Conservation (phyloP, 1,140 invertebrate species). For the Sesamia nonagrioides region DNA sequence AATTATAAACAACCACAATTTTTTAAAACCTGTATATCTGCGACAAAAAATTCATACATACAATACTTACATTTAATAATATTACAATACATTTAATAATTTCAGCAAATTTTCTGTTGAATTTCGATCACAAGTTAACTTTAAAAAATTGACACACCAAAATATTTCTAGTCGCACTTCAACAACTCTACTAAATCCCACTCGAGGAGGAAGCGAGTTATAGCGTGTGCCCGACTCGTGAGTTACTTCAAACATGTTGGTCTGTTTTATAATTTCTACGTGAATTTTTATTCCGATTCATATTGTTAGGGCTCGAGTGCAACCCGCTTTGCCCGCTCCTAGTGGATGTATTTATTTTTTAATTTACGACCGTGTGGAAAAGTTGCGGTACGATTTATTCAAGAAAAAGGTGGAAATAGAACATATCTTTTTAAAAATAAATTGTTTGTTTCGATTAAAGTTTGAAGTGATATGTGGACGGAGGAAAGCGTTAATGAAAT, state of each 20-base stretch:
- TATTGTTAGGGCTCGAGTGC: constrained; percentile 25
- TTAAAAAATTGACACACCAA: constrained; percentile 30
- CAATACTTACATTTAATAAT: too few species aligned
- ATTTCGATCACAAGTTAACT: background rate
- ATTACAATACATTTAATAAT: too few species aligned
- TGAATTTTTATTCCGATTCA: constrained; percentile 45
- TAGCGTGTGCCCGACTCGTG: constrained; percentile 69
- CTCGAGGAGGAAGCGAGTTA: constrained; percentile 78
- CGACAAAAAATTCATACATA: too few species aligned
- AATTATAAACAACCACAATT: too few species aligned
- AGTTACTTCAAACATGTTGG: constrained; percentile 77
- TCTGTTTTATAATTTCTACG: constrained; percentile 77
- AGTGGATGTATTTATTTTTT: constrained; percentile 41
- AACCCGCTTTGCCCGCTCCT: constrained; percentile 8
- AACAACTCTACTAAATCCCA: constrained; percentile 66
- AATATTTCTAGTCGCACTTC: constrained; percentile 29
- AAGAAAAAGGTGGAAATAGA: constrained; percentile 17
- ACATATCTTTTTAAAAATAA: constrained; percentile 17
- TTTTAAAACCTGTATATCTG: too few species aligned
- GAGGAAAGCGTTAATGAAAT: background rate
- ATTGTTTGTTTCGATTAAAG: constrained; percentile 11
- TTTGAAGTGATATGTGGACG: background rate
- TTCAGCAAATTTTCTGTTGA: too few species aligned
- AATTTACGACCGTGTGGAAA: constrained; percentile 22
- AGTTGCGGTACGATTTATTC: constrained; percentile 3